Evolutionary conservation across 2,113 vertebrate species (phyloP).

Genomic region (Apodemus speciosus): DNA sequence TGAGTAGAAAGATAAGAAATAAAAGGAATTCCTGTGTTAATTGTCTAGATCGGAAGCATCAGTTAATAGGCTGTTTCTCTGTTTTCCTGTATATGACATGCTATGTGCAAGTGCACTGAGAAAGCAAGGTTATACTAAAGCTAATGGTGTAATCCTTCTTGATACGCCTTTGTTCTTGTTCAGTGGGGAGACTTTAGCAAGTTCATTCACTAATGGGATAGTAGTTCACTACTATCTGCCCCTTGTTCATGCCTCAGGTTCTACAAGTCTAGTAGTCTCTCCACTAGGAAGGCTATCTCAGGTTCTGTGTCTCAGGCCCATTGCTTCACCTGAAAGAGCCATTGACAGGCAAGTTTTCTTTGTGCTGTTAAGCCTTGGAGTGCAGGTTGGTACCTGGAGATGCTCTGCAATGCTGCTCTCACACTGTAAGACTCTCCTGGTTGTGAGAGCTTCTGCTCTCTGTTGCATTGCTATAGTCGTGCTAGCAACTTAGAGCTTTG

Average conservation of each 20-base stretch:
- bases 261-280: background rate
- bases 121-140: background rate
- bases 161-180: background rate
- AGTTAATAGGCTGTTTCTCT: background rate
- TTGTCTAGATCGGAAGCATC: background rate
- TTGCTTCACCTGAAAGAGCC: background rate
- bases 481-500: background rate
- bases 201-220: too few relatives aligned
- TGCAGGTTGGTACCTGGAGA: background rate
- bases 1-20: background rate
- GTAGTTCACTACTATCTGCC: background rate
- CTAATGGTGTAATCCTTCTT: background rate
- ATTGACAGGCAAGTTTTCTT: background rate
- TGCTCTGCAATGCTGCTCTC: fast-evolving
- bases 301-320: background rate
- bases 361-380: background rate
- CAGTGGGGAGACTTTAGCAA: background rate
- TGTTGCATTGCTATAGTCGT: fast-evolving
- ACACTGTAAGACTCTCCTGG: fast-evolving
- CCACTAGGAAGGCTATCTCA: background rate
- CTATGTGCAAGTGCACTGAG: fast-evolving
- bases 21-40: background rate
- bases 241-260: too few relatives aligned
- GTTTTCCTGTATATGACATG: fast-evolving
- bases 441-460: background rate